A percentile compares a stretch with the other conserved stretches of the same genome.
These are phyloP conservation scores for Acestrorhynchus altus DNA, from an alignment of 2,797 vertebrate species.

Conservation along the genomic window DNA sequence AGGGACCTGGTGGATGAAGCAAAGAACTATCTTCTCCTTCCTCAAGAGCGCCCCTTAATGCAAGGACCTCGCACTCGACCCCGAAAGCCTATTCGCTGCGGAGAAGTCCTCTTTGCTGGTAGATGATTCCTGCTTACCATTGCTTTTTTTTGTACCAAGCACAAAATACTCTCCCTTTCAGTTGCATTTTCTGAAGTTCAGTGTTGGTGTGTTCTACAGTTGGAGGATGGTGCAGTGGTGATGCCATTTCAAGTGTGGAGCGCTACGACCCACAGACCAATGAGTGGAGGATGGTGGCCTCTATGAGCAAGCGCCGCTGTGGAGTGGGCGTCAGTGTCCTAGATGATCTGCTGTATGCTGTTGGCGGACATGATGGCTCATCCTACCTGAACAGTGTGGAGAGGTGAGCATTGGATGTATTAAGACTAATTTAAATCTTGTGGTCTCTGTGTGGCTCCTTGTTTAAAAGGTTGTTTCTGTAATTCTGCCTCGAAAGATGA, in stretches of 20 bases:
- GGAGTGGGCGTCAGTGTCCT: conserved; percentile 97
- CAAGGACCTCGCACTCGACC: conserved; percentile 95
- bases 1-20: conserved; percentile 98
- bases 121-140: conserved; percentile 14
- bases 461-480: too few relatives aligned
- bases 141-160: not conserved
- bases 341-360: conserved; percentile 95
- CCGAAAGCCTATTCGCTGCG: conserved; percentile 95
- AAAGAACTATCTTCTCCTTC: conserved; percentile 96
- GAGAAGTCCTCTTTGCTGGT: conserved; percentile 99
- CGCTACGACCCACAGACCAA: conserved; percentile 98
- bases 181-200: not conserved
- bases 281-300: conserved; percentile 99
- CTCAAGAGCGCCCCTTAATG: conserved; percentile 97
- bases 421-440: too few relatives aligned
- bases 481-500: too few relatives aligned
- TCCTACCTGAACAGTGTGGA: conserved; percentile 99
- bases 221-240: conserved; percentile 97
- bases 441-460: too few relatives aligned
- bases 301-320: conserved; percentile 97
- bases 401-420: conserved; percentile 71
- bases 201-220: conserved; percentile 68
- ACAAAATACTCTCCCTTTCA: not conserved
- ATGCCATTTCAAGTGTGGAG: conserved; percentile 98
- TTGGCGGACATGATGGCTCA: conserved; percentile 96